These are phyloP conservation scores for Agrenia bidenticulata DNA, from an alignment of 2,888 invertebrate genomes.

Conservation along the genomic window DNA sequence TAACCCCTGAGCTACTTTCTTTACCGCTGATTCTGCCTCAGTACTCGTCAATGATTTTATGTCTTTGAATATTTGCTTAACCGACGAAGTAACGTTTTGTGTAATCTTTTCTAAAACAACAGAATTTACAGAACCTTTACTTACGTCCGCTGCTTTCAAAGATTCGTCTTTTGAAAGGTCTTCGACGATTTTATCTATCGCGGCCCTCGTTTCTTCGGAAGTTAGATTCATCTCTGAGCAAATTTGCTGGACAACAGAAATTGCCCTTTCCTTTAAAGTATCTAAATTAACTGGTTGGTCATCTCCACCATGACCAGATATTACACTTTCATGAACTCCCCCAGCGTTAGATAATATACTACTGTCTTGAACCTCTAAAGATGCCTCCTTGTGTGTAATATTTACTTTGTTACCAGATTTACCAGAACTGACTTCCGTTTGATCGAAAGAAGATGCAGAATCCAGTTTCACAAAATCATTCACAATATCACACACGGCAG, in stretches of 20 bases:
- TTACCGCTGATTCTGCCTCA: no score
- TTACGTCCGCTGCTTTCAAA: not conserved
- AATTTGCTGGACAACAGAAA: constrained; percentile 10
- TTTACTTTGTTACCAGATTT: no score
- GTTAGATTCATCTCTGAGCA: constrained; percentile 15
- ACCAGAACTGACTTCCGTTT: no score
- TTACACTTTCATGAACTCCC: not conserved
- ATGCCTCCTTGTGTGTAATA: no score
- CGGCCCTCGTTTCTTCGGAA: not conserved
- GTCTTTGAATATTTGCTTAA: no score
- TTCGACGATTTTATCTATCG: constrained; percentile 10
- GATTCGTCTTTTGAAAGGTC: no score
- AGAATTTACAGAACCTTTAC: no score
- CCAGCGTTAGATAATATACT: not conserved
- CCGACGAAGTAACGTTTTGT: no score
- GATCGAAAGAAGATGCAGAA: no score
- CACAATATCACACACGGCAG: constrained; percentile 17
- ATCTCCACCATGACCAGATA: not conserved
- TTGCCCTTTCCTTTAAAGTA: constrained; percentile 7
- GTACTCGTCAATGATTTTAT: no score
- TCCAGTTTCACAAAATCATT: constrained; percentile 12
- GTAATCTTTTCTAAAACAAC: no score
- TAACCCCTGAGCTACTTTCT: no score
- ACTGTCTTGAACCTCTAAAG: not conserved
- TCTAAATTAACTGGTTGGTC: not conserved